Evolutionary conservation across 2,797 vertebrate species (phyloP).

Genomic region (Yasuhikotakia modesta): DNA sequence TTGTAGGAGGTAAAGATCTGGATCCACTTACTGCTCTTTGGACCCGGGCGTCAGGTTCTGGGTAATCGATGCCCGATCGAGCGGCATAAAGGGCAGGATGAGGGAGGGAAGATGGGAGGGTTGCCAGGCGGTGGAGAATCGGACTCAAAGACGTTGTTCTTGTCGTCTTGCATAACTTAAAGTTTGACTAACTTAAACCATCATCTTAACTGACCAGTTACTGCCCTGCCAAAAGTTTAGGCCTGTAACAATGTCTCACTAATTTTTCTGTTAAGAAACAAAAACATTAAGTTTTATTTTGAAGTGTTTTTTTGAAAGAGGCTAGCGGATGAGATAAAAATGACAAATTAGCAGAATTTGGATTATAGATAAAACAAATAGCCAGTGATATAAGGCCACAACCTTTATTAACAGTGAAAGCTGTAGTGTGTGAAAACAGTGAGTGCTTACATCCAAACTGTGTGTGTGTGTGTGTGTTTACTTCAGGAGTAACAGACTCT

Average conservation of each 20-base stretch:
- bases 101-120: slow-evolving; percentile 63
- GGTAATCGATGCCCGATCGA: slow-evolving; percentile 85
- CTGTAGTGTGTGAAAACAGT: slow-evolving; percentile 25
- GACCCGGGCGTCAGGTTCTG: slow-evolving; percentile 73
- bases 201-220: no score
- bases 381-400: not conserved
- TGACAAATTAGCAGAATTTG: no score
- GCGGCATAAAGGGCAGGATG: slow-evolving; percentile 45
- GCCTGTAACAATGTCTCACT: no score
- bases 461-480: slow-evolving; percentile 33
- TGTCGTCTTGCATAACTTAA: not conserved
- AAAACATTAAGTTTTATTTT: no score
- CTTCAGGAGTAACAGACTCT: slow-evolving; percentile 30
- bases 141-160: slow-evolving; percentile 43
- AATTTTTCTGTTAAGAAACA: no score
- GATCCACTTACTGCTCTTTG: slow-evolving; percentile 82
- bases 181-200: no score
- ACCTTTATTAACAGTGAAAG: slow-evolving; percentile 1
- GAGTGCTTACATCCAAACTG: slow-evolving; percentile 46
- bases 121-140: slow-evolving; percentile 64
- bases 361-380: no score
- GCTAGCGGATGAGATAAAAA: no score
- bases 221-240: no score
- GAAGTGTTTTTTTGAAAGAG: no score
- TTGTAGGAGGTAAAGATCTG: slow-evolving; percentile 84